Conservation (phyloP, 1,140 invertebrate species). For the Solenopsis invicta region DNA sequence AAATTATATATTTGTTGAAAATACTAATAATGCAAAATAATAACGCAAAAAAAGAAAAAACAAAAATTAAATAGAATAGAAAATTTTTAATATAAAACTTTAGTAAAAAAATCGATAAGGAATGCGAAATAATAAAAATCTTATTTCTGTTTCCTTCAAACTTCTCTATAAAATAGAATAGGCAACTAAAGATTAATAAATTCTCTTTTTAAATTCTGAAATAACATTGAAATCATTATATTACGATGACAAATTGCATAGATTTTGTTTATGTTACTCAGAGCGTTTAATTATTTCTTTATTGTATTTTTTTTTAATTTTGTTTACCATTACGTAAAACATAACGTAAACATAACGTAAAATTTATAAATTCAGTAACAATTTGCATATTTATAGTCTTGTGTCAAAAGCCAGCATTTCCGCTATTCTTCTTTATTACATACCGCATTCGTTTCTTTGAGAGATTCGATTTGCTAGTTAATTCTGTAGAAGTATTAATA, state of each 20-base stretch:
- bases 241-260: not conserved
- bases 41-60: not conserved
- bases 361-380: not conserved
- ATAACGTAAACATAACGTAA: not conserved
- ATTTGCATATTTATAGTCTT: not conserved
- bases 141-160: not conserved
- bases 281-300: not conserved
- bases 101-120: not conserved
- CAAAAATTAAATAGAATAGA: not conserved
- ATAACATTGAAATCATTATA: constrained; percentile 9
- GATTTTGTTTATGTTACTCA: not conserved
- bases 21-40: not conserved
- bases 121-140: not conserved
- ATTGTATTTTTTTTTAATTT: not conserved
- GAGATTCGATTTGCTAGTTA: not conserved
- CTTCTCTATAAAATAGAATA: not conserved
- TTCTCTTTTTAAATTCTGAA: constrained; percentile 9
- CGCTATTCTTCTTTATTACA: not conserved
- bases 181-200: constrained; percentile 2
- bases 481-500: not conserved
- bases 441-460: not conserved
- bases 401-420: not conserved
- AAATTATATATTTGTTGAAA: not conserved
- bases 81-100: not conserved
- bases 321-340: not conserved